Base-by-base conservation (phyloP, 2,888 invertebrate genomes). In the Neoitamus cyanurus region DNA sequence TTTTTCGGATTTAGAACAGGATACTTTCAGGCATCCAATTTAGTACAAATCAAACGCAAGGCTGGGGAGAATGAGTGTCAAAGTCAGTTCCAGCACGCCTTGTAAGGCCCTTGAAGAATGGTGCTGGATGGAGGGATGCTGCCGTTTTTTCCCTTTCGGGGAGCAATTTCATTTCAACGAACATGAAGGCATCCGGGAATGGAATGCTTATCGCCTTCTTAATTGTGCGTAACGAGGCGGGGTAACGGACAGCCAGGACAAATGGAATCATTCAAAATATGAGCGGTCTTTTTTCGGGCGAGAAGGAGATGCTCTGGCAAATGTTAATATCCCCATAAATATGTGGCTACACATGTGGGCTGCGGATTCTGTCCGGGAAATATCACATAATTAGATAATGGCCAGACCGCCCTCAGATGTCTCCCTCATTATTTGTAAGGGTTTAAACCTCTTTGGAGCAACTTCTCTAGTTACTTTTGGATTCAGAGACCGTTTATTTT, bases 1-100 rank as follows among this genome's bases (percentile, higher is more conserved):
- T 75, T 36, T 73, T 75, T 28, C 9, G 58, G 28, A 75, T 75
- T 75, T 75, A 75, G 75, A 75, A 75, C 75, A 75, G 42, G 75
- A 25, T 2, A 46, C 34, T 34, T 25, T 42, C n/a, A 28, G 73
- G 1, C 25, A 75, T 28, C 13, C 25, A 9, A 13, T 75, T 75
- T 75, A 75, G 75, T 75, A 75, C 75, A 75, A 75, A 75, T 75
- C 37, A 25, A 42, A 42, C 42, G 11, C 6, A 28, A 42, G 25
- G 6, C 28, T 25, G 13, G 75, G 25, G 75, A 42, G 42, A 37
- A 75, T 75, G 20, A 75, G 42, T 75, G 75, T 75, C 75, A 75
- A 15, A 37, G 28, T 20, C 28, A 36, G 34, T 36, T 11, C 20
- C 7, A 73, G 20, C 73, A 75, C 20, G 42, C 25, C 42, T 28